Percentiles rank a stretch among this genome's conserved stretches.
These are phyloP conservation scores for Sarotherodon lohbergeri DNA, from an alignment of 2,113 vertebrate genomes.

Conservation along the genomic window DNA sequence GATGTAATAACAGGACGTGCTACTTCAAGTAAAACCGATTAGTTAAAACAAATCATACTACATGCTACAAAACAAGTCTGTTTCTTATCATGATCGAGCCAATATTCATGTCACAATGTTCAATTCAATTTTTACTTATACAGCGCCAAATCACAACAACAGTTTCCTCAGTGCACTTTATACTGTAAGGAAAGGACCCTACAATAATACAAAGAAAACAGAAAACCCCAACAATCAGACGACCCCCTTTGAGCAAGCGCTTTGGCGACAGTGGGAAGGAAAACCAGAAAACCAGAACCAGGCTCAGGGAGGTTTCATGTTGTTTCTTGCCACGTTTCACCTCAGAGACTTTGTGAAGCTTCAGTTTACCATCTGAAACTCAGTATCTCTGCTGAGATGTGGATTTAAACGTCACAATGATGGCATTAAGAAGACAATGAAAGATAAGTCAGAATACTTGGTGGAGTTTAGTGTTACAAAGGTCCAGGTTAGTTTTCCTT, in stretches of 20 bases:
- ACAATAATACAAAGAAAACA: background rate
- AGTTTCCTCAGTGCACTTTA: background rate
- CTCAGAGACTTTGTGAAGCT: background rate
- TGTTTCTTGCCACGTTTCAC: background rate
- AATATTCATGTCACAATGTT: background rate
- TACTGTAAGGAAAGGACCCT: background rate
- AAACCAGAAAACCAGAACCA: background rate
- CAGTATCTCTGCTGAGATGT: background rate
- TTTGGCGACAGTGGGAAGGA: background rate
- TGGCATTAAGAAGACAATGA: background rate
- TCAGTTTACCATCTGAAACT: background rate
- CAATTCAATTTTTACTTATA: background rate
- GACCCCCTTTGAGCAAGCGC: background rate
- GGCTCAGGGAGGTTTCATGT: background rate
- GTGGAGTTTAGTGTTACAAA: background rate
- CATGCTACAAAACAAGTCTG: background rate
- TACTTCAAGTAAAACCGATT: background rate
- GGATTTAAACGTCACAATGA: background rate
- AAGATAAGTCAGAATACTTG: background rate
- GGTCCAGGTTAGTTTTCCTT: background rate
- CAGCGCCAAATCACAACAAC: background rate
- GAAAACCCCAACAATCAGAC: background rate
- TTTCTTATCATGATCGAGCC: background rate
- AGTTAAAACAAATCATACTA: background rate
- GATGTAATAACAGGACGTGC: background rate